These are phyloP conservation scores for Theonella swinhoei DNA, from an alignment of 37 sponge, comb jelly and placozoan species.

Conservation along the genomic window DNA sequence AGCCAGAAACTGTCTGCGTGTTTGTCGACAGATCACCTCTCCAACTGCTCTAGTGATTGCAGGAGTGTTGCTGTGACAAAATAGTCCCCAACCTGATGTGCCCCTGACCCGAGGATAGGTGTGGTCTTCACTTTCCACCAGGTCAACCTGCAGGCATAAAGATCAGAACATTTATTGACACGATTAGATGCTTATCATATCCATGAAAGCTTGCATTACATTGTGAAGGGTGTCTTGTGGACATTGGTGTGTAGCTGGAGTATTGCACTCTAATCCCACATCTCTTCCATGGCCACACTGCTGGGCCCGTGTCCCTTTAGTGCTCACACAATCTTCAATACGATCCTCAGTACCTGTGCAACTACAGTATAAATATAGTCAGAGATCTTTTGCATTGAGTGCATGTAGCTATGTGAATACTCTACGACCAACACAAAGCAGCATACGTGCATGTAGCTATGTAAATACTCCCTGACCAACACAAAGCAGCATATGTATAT, in stretches of 20 bases:
- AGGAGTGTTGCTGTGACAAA: not conserved
- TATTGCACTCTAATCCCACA: slow-evolving; percentile 62
- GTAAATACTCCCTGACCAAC: too few relatives aligned
- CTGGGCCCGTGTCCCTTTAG: not conserved
- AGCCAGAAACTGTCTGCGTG: not conserved
- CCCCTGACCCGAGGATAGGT: not conserved
- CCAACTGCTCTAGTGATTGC: not conserved
- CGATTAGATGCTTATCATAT: too few relatives aligned
- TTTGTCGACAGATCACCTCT: not conserved
- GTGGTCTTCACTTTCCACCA: not conserved
- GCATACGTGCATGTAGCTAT: too few relatives aligned
- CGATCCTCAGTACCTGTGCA: not conserved
- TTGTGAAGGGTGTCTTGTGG: not conserved
- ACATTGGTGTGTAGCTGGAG: slow-evolving; percentile 18
- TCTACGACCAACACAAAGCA: too few relatives aligned
- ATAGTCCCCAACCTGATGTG: not conserved
- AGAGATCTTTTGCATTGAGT: not conserved
- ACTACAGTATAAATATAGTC: not conserved
- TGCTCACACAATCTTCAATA: not conserved
- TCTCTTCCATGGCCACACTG: slow-evolving; percentile 41
- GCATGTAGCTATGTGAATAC: not conserved
- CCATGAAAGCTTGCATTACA: not conserved
- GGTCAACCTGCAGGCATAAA: not conserved
- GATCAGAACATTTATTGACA: not conserved
- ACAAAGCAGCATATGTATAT: too few relatives aligned